Conservation (phyloP, 2,113 vertebrate species). For the Phalacrocorax pelagicus region DNA sequence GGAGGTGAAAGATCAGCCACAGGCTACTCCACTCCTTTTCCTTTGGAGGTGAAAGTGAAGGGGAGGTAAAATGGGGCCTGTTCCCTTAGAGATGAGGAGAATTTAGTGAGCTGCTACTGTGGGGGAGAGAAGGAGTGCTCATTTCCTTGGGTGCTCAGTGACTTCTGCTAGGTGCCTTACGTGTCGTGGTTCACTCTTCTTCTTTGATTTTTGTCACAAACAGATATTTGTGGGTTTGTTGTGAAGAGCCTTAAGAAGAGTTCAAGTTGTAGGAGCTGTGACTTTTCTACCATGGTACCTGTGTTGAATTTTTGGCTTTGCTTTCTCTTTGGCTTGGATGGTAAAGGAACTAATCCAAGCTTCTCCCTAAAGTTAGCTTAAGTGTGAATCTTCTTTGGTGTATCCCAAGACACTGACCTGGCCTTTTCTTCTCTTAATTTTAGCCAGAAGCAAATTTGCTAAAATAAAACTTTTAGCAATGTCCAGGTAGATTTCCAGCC, state of each 20-base stretch:
- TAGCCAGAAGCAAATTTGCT: neutral
- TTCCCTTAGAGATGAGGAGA: neutral
- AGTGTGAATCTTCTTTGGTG: neutral
- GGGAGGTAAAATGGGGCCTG: neutral
- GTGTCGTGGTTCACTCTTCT: neutral
- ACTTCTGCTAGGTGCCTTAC: neutral
- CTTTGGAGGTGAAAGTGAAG: neutral
- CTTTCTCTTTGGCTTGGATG: neutral
- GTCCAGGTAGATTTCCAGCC: neutral
- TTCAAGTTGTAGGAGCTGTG: neutral
- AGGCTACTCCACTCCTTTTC: neutral
- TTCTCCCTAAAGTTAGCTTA: neutral
- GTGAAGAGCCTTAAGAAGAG: neutral
- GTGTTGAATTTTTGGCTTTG: neutral
- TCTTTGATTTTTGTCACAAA: neutral
- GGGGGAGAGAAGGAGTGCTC: rapidly evolving
- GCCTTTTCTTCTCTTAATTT: neutral
- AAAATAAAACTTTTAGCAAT: neutral
- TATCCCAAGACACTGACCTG: neutral
- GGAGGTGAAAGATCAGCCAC: neutral
- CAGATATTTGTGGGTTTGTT: neutral
- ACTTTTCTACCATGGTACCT: neutral
- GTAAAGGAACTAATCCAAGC: neutral
- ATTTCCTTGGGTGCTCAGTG: neutral
- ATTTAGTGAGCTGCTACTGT: neutral